Conservation (phyloP, 2,113 vertebrate genomes). For the Ibidorhyncha struthersii region DNA sequence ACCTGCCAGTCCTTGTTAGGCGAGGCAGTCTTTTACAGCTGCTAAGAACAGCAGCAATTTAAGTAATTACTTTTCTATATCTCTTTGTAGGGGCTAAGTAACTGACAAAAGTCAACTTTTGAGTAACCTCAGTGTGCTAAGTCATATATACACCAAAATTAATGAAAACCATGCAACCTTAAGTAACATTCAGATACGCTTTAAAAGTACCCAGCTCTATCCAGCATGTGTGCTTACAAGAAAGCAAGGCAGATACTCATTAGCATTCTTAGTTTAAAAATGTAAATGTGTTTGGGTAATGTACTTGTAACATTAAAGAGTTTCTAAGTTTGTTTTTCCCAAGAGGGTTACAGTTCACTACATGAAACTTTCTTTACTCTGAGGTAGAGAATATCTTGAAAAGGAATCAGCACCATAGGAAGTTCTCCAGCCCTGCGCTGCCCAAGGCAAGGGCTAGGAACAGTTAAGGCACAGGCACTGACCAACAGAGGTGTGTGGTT, state of each 20-base stretch:
- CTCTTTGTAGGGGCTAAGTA: neutral
- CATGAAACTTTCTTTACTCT: neutral
- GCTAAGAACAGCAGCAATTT: no score
- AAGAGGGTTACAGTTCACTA: neutral
- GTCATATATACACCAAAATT: neutral
- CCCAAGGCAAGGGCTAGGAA: accelerated
- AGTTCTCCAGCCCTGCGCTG: accelerated
- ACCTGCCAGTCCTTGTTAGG: accelerated
- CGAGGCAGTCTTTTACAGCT: neutral
- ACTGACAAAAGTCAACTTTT: neutral
- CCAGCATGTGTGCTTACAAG: neutral
- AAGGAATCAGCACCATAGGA: accelerated
- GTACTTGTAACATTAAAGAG: neutral
- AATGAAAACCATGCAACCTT: neutral
- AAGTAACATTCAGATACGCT: neutral
- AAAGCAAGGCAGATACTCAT: neutral
- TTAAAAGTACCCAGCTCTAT: neutral
- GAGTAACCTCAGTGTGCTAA: neutral
- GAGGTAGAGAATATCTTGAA: neutral
- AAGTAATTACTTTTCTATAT: neutral
- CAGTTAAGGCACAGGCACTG: neutral
- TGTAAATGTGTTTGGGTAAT: neutral
- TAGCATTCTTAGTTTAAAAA: neutral
- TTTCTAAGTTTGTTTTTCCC: neutral
- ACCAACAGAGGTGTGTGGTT: neutral